Evolutionary conservation across 2,113 vertebrate genomes (phyloP), one percentile per base, ranked within the genome.

Genomic region (Solenodon paradoxus): DNA sequence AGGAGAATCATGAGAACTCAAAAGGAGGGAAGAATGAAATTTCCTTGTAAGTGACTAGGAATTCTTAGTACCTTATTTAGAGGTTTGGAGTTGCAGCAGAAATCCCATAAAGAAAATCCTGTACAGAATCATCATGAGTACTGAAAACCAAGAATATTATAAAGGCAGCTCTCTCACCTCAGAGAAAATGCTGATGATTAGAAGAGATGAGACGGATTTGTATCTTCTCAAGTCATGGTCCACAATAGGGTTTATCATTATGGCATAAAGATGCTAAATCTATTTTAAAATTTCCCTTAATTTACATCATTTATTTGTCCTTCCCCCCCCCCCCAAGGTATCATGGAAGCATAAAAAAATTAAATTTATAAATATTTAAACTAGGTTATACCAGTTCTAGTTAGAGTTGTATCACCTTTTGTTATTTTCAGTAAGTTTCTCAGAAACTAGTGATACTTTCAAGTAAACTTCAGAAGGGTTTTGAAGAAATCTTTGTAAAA

Each of bases 381-480:
- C 61, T 59, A 84, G 53, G 69, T 80, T 92, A 90, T 64, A 38
- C 13, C 51, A 72, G 30, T 61, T 81, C 66, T 80, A 57, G 59
- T 84, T 95, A 83, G 95, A 97, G 53, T 72, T 71, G 57, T 66
- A 59, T 42, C 26, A 42, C 32, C 24, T 40, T 94, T 94, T 32
- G 13, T 80, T 80, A 88, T 92, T 95, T 87, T 80, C 71, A 35
- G 38, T 87, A 63, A 59, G 45, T 80, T 95, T 96, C 55, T 30
- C 59, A 77, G 75, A 61, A n/a, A 92, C 47, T 8, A 19, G 75
- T 57, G 64, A 81, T 22, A 84, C 84, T 92, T 97, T 92, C 77
- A 97, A 92, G 72, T 87, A 66, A 95, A 90, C 84, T 82, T 97
- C 95, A 96, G 38, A 92, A 72, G 66, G 30, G 12, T 92, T 96